These are phyloP conservation scores for Ammodytes dubius DNA, from an alignment of 2,113 vertebrate genomes.

Conservation along the genomic window DNA sequence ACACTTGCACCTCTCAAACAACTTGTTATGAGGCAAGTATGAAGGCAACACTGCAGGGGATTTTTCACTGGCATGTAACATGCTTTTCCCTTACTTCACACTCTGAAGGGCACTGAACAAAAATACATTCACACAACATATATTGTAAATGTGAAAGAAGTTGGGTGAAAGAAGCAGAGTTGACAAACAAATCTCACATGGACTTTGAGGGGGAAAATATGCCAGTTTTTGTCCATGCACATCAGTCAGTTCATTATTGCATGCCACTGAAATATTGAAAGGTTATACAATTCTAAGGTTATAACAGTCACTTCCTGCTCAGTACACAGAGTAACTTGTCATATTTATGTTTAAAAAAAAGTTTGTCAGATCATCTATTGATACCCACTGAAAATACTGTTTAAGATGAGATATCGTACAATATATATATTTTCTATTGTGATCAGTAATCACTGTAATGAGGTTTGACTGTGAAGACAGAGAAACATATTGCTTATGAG, in stretches of 20 bases:
- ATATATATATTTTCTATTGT: too few relatives aligned
- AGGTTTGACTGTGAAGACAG: too few relatives aligned
- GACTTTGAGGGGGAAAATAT: background rate
- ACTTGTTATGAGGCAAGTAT: slow-evolving; percentile 31
- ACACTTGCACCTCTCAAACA: slow-evolving; percentile 21
- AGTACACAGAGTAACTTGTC: too few relatives aligned
- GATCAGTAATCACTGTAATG: too few relatives aligned
- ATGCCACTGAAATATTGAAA: background rate
- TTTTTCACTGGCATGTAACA: slow-evolving; percentile 17
- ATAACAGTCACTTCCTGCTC: background rate
- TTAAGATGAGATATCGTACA: background rate
- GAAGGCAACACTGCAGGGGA: slow-evolving; percentile 38
- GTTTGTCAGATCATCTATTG: too few relatives aligned
- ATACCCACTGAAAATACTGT: too few relatives aligned
- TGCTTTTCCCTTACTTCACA: slow-evolving; percentile 38
- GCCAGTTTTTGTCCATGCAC: background rate
- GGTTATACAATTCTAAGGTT: background rate
- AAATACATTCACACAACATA: background rate
- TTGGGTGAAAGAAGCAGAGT: background rate
- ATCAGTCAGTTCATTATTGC: background rate
- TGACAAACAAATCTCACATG: background rate
- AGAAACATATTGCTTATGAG: too few relatives aligned
- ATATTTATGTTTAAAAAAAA: too few relatives aligned
- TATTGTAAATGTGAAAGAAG: background rate
- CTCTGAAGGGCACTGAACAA: background rate